Percentiles rank a stretch among this genome's conserved stretches.
phyloP scores from a whole-genome alignment of 2,797 vertebrate species.

The Oceanodroma leucorhoa region DNA sequence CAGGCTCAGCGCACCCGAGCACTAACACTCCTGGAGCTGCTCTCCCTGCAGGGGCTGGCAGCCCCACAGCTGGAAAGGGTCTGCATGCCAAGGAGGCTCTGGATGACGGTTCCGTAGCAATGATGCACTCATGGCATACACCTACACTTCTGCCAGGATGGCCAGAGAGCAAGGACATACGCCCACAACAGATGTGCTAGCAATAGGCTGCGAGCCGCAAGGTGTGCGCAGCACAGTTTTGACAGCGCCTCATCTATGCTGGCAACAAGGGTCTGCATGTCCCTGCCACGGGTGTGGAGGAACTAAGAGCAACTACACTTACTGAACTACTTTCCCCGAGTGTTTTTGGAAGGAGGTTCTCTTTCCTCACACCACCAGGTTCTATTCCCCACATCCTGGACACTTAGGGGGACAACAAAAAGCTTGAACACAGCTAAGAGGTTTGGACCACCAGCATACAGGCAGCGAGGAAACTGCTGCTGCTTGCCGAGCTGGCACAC shows the following conservation, averaged over 20 bases:
- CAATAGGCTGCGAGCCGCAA: neutral
- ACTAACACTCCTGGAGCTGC: neutral
- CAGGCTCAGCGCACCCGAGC: neutral
- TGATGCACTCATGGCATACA: rapidly evolving
- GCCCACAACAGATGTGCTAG: rapidly evolving
- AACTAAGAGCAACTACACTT: neutral
- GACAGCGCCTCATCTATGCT: neutral
- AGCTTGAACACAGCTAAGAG: neutral
- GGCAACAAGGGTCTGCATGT: rapidly evolving
- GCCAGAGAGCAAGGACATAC: neutral
- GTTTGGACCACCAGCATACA: neutral
- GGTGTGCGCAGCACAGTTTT: neutral
- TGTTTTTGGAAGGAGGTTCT: neutral
- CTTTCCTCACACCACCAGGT: neutral
- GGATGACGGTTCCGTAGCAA: neutral
- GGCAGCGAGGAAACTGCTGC: neutral
- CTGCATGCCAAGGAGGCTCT: neutral
- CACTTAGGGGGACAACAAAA: neutral
- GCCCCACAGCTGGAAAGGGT: neutral
- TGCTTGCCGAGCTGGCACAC: neutral
- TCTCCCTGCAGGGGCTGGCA: neutral
- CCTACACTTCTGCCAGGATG: rapidly evolving
- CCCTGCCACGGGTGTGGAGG: neutral
- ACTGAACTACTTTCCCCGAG: neutral
- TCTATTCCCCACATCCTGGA: neutral